A percentile compares a stretch with the other conserved stretches of the same genome.
Evolutionary conservation across 2,888 invertebrate species (phyloP).

Genomic region (Hedya salicella): DNA sequence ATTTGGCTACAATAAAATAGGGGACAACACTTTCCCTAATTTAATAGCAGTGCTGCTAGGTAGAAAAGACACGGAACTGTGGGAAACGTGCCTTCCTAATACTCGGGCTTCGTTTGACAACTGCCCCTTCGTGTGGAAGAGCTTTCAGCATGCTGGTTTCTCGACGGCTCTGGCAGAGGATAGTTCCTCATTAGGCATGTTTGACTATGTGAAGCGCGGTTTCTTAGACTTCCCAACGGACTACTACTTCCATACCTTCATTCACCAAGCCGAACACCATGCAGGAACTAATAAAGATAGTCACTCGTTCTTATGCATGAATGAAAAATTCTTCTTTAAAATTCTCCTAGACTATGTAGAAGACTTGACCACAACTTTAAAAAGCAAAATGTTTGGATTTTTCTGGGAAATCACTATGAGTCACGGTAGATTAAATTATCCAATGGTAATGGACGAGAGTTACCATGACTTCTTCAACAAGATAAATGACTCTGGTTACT

Average conservation of each 20-base stretch:
- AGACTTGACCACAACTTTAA: conserved; percentile 83
- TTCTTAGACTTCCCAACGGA: conserved; percentile 91
- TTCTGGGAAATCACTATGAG: conserved; percentile 93
- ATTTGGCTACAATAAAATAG: conserved; percentile 95
- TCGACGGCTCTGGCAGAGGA: conserved; percentile 92
- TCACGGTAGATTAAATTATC: conserved; percentile 91
- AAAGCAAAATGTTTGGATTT: conserved; percentile 89
- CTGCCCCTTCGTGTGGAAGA: conserved; percentile 93
- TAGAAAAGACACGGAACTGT: conserved; percentile 85
- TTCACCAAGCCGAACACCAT: conserved; percentile 81
- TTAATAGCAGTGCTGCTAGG: conserved; percentile 92
- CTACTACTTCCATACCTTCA: conserved; percentile 90
- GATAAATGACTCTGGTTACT: conserved; percentile 73
- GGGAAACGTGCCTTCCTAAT: conserved; percentile 84
- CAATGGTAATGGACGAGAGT: conserved; percentile 88
- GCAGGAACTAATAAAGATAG: conserved; percentile 85
- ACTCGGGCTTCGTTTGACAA: conserved; percentile 85
- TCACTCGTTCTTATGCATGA: conserved; percentile 88
- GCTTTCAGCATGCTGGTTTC: conserved; percentile 88
- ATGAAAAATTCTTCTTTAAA: conserved; percentile 86
- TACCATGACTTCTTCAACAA: conserved; percentile 84
- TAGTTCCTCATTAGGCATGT: conserved; percentile 88
- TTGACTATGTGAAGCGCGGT: conserved; percentile 89
- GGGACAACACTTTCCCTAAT: conserved; percentile 96
- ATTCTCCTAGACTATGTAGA: conserved; percentile 88